These are phyloP conservation scores for Aplidium turbinatum DNA, from an alignment of 23 tunicate genomes.

Conservation along the genomic window DNA sequence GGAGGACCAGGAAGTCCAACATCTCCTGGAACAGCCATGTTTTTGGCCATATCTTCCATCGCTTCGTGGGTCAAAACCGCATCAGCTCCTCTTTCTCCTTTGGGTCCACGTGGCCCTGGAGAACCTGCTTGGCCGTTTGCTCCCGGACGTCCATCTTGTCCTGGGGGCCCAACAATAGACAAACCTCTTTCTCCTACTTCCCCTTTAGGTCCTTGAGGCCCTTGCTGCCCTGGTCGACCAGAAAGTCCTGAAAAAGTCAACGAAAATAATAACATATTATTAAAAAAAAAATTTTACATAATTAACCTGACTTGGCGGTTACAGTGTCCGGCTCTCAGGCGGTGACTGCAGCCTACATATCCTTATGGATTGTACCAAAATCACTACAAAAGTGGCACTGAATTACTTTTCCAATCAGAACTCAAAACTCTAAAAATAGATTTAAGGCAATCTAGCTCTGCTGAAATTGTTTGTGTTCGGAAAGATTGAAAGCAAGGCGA, in stretches of 20 bases:
- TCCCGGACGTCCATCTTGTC: constrained; percentile 81
- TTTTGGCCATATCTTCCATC: constrained; percentile 72
- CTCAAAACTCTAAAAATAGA: too few relatives aligned
- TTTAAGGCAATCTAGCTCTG: too few relatives aligned
- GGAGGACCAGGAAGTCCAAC: constrained; percentile 83
- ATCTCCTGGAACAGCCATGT: constrained; percentile 80
- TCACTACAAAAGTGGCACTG: too few relatives aligned
- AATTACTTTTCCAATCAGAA: too few relatives aligned
- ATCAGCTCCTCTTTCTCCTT: constrained; percentile 65
- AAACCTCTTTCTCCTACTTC: constrained; percentile 62
- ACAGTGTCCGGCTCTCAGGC: too few relatives aligned
- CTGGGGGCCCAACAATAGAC: constrained; percentile 70
- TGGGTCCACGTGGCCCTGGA: constrained; percentile 68
- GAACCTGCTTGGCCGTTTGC: constrained; percentile 58
- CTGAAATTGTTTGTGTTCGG: too few relatives aligned
- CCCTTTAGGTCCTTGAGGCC: constrained; percentile 66
- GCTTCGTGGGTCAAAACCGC: constrained; percentile 49
- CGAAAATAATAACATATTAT: too few relatives aligned
- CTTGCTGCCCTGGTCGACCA: constrained; percentile 67
- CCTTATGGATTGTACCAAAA: too few relatives aligned
- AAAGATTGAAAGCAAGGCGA: too few relatives aligned
- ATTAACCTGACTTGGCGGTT: too few relatives aligned
- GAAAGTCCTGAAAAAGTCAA: constrained; percentile 57
- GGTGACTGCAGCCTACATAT: too few relatives aligned
- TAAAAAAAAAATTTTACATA: too few relatives aligned